Percentiles rank a stretch among this genome's conserved stretches.
These are phyloP conservation scores for Ormyrus nitidulus DNA, from an alignment of 2,888 invertebrate species.

Conservation along the genomic window DNA sequence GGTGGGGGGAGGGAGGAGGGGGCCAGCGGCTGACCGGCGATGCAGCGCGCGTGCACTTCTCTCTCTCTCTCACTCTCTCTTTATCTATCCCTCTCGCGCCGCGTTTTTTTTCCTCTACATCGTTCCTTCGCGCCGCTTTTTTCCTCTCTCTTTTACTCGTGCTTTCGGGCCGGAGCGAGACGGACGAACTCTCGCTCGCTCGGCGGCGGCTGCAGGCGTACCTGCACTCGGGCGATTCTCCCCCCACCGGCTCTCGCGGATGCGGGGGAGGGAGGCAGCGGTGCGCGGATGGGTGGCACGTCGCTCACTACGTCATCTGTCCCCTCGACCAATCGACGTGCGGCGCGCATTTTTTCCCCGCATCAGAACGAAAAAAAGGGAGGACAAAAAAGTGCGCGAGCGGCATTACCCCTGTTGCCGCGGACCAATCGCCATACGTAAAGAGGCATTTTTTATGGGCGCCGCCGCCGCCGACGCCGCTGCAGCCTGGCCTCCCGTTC, in stretches of 20 bases:
- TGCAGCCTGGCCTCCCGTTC: constrained; percentile 56
- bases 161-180: constrained; percentile 53
- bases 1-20: not conserved
- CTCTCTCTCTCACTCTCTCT: constrained; percentile 44
- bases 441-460: constrained; percentile 76
- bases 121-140: constrained; percentile 13
- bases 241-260: constrained; percentile 61
- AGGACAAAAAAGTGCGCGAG: constrained; percentile 66
- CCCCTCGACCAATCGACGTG: constrained; percentile 76
- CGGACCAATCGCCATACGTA: constrained; percentile 76
- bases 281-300: constrained; percentile 71
- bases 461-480: constrained; percentile 65
- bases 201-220: constrained; percentile 39
- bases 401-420: constrained; percentile 74
- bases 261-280: constrained; percentile 26
- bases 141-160: constrained; percentile 49
- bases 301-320: constrained; percentile 76
- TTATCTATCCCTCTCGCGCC: constrained; percentile 57
- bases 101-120: not conserved
- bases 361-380: constrained; percentile 68
- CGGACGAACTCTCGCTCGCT: not conserved
- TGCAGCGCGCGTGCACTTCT: constrained; percentile 43
- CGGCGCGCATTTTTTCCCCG: constrained; percentile 74
- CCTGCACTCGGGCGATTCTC: constrained; percentile 56
- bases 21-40: constrained; percentile 45